phyloP scores from a whole-genome alignment of 2,797 vertebrate genomes.

The Paguma larvata region DNA sequence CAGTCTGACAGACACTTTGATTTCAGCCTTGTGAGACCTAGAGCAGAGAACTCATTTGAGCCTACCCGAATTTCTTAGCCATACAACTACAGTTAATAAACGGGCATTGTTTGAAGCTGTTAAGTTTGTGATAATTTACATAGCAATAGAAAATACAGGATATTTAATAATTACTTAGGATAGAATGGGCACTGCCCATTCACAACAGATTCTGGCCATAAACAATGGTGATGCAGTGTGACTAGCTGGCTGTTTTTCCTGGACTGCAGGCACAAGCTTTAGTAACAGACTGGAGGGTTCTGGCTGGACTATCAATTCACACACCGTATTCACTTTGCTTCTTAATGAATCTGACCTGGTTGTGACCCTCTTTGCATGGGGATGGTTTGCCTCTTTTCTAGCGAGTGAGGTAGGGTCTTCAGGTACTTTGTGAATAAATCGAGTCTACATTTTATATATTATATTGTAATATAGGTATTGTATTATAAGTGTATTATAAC shows the following conservation, averaged over 20 bases:
- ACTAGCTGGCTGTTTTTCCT: background rate
- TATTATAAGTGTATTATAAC: background rate
- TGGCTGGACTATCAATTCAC: background rate
- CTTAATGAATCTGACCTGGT: background rate
- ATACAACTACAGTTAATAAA: background rate
- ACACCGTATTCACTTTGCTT: background rate
- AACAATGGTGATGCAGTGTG: background rate
- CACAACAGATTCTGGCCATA: background rate
- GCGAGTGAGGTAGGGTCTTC: background rate
- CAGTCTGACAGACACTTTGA: background rate
- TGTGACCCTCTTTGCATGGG: background rate
- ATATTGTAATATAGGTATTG: background rate
- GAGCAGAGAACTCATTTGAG: background rate
- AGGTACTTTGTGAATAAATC: background rate
- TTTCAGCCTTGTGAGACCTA: background rate
- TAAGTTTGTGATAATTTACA: background rate
- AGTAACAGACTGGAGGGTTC: background rate
- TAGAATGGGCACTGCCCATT: background rate
- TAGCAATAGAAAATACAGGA: background rate
- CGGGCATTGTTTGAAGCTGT: background rate
- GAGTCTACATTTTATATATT: background rate
- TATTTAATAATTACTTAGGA: conserved; percentile 10
- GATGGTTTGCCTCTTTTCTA: background rate
- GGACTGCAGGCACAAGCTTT: background rate
- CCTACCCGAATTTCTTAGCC: background rate